Evolutionary conservation across 2,113 vertebrate species (phyloP).

Genomic region (Pelusios castaneus): DNA sequence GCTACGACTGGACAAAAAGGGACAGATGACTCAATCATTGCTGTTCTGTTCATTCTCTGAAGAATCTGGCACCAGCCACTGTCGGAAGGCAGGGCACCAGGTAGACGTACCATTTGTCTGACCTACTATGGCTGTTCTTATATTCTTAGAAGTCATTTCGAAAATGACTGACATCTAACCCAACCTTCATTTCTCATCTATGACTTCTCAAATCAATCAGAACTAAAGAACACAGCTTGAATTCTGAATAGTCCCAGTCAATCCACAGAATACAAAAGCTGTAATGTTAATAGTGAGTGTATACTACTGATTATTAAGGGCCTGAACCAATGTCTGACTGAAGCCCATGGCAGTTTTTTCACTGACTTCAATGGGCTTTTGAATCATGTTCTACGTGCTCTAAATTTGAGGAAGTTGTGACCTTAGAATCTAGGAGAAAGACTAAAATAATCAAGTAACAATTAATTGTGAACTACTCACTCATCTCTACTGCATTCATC

Average conservation of each 20-base stretch:
- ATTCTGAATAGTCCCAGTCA: not conserved
- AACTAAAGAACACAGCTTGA: not conserved
- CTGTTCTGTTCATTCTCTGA: not conserved
- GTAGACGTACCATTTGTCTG: not conserved
- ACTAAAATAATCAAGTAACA: not conserved
- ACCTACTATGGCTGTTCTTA: not conserved
- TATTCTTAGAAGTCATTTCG: not conserved
- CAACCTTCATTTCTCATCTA: not conserved
- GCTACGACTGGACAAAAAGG: not conserved
- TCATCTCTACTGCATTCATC: not conserved
- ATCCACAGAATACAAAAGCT: not conserved
- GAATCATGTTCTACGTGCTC: not conserved
- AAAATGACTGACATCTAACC: not conserved
- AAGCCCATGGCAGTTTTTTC: not conserved
- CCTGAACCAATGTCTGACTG: not conserved
- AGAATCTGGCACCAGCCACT: not conserved
- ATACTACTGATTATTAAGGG: not conserved
- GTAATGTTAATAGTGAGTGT: not conserved
- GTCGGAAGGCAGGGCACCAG: not conserved
- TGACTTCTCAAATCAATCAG: not conserved
- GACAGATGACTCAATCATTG: no score
- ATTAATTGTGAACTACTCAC: not conserved
- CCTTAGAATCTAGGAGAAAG: not conserved
- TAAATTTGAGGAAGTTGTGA: not conserved
- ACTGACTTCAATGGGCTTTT: not conserved